These are phyloP conservation scores for Paelopatides confundens DNA, from an alignment of 53 echinoderm and acorn worm genomes.

Conservation along the genomic window DNA sequence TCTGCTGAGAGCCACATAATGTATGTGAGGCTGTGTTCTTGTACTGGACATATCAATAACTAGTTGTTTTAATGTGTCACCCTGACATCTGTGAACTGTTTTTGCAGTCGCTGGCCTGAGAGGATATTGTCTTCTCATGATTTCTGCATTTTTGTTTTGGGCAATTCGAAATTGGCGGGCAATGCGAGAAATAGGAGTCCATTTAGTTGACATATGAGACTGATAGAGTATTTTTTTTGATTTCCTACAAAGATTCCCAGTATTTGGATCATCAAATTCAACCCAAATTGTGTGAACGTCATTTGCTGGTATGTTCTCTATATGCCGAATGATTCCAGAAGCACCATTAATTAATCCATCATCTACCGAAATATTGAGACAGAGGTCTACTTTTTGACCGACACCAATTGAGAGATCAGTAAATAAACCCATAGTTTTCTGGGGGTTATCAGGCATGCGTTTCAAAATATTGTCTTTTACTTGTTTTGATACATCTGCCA, in stretches of 20 bases:
- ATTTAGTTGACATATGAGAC: neutral
- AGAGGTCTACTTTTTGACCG: neutral
- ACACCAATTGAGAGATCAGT: neutral
- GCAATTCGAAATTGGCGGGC: neutral
- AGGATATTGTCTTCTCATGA: neutral
- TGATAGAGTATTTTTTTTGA: neutral
- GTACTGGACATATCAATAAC: slow-evolving; percentile 18
- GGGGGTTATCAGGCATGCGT: neutral
- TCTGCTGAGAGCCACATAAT: slow-evolving; percentile 53
- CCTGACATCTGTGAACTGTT: slow-evolving; percentile 41
- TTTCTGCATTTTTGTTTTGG: slow-evolving; percentile 5
- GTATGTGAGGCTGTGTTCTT: slow-evolving; percentile 13
- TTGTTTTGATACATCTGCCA: neutral
- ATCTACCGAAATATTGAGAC: slow-evolving; percentile 22
- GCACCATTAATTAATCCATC: slow-evolving; percentile 56
- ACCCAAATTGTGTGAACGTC: neutral
- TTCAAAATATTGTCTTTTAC: neutral
- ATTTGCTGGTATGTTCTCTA: neutral
- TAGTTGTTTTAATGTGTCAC: neutral
- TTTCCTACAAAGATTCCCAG: neutral
- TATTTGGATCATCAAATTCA: slow-evolving; percentile 3
- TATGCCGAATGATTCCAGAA: neutral
- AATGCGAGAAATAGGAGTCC: slow-evolving; percentile 13
- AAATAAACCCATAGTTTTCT: neutral
- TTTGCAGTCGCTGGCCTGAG: slow-evolving; percentile 7